Base-by-base conservation (phyloP, 1,140 invertebrate species). In the Leptinotarsa undecemlineata region DNA sequence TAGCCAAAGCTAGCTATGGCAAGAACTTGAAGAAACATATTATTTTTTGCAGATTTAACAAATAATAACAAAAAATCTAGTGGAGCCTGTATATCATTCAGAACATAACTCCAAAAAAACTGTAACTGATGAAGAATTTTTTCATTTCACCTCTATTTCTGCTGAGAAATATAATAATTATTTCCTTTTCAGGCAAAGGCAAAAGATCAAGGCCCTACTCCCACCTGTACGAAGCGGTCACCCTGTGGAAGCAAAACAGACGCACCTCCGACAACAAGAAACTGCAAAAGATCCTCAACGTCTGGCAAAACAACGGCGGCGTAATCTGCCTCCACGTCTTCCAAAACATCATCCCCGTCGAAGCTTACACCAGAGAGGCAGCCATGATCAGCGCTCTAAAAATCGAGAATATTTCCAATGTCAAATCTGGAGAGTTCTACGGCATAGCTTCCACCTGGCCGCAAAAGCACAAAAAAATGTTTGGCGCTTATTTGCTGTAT, bases 321-420 rank as follows among this genome's bases (percentile, higher is more conserved):
- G 95, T 98, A 0, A 90, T 99, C 3, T 97, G 95, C 74, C 85
- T 98, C 1, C 94, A 97, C 78, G 88, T 97, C 62, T 99, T 97
- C 84, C 95, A 96, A 80, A 97, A 96, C 85, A 91, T 94, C 2
- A 94, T 96, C 74, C 91, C 95, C 0, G 94, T 92, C 1, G 97
- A 99, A 86, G 96, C 97, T 3, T 96, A 94, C 79, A 97, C 95
- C 0, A 87, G 97, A 74, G 97, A 99, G 86, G 96, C 96, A 1
- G 90, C 93, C 21, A 98, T 99, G 89, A 96, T 99, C 20, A 93
- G 96, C 79, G 93, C 95, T 0, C 82, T 98, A 48, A 92, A 94
- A 79, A 75, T 94, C 14, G 81, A 88, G 3, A 92, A 93, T 81
- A 86, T 99, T 70, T 94, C 90, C 26, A 99, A 99, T 87, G 84